Percentiles rank a stretch among this genome's conserved stretches.
phyloP scores from a whole-genome alignment of 2,888 invertebrate species.

The Ennomos fuscantarius region DNA sequence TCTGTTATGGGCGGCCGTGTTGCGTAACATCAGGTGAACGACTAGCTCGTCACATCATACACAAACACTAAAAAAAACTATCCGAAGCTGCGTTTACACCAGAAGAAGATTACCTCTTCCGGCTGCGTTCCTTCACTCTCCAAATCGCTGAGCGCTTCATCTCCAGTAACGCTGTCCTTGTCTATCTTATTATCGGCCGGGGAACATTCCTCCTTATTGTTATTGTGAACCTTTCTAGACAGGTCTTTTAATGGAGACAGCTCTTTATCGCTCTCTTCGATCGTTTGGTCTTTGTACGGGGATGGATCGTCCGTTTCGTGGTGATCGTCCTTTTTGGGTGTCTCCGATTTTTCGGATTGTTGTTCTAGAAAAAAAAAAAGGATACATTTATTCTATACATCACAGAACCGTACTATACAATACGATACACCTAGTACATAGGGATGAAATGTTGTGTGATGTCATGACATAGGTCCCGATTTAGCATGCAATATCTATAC shows the following conservation, averaged over 20 bases:
- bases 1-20: too few relatives aligned
- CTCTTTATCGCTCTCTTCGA: slow-evolving; percentile 64
- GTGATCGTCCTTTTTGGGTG: slow-evolving; percentile 66
- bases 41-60: too few relatives aligned
- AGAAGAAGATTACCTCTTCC: slow-evolving; percentile 87
- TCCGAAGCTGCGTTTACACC: too few relatives aligned
- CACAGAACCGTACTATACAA: too few relatives aligned
- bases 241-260: slow-evolving; percentile 48
- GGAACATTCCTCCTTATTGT: slow-evolving; percentile 78
- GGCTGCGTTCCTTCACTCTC: slow-evolving; percentile 95
- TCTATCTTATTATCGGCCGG: slow-evolving; percentile 79
- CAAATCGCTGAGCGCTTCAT: slow-evolving; percentile 89
- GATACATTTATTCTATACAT: too few relatives aligned
- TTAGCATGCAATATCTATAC: too few relatives aligned
- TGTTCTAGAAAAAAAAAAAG: slow-evolving; percentile 43
- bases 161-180: slow-evolving; percentile 88
- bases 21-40: too few relatives aligned
- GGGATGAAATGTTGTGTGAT: too few relatives aligned
- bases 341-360: slow-evolving; percentile 61
- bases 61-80: too few relatives aligned
- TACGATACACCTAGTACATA: too few relatives aligned
- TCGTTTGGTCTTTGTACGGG: slow-evolving; percentile 53
- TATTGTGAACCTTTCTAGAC: slow-evolving; percentile 61
- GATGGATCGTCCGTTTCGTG: slow-evolving; percentile 51
- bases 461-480: too few relatives aligned